Percentiles rank a stretch among this genome's conserved stretches.
Evolutionary conservation across 53 echinoderm and acorn worm genomes (phyloP).

Genomic region (Antedon mediterranea): DNA sequence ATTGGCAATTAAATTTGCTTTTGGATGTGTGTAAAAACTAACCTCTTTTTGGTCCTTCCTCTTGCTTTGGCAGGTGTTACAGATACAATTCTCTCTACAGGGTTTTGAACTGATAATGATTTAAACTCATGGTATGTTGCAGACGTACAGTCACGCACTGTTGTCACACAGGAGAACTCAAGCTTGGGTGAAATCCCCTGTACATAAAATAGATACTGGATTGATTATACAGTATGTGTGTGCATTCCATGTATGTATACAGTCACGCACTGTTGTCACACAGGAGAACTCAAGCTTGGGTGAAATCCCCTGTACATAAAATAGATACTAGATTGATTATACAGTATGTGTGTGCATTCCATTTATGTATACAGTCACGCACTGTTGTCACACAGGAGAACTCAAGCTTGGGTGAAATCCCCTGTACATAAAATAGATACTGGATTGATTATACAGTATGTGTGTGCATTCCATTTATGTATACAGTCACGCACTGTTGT

Average conservation of each 20-base stretch:
- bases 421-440: constrained; percentile 42
- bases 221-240: too few species aligned
- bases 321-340: too few species aligned
- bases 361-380: constrained; percentile 40
- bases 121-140: constrained; percentile 43
- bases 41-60: constrained; percentile 30
- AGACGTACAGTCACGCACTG: constrained; percentile 44
- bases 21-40: too few species aligned
- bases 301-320: constrained; percentile 54
- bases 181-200: constrained; percentile 88
- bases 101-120: constrained; percentile 33
- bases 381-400: constrained; percentile 80
- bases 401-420: constrained; percentile 89
- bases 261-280: constrained; percentile 57
- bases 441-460: too few species aligned
- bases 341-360: too few species aligned
- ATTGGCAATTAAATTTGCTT: too few species aligned
- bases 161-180: constrained; percentile 88
- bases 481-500: constrained; percentile 57
- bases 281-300: constrained; percentile 97
- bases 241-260: constrained; percentile 32
- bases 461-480: too few species aligned
- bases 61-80: constrained; percentile 20
- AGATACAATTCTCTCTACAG: constrained; percentile 30
- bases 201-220: too few species aligned